Evolutionary conservation across 2,888 invertebrate species (phyloP).

Genomic region (Drosophila monieri): DNA sequence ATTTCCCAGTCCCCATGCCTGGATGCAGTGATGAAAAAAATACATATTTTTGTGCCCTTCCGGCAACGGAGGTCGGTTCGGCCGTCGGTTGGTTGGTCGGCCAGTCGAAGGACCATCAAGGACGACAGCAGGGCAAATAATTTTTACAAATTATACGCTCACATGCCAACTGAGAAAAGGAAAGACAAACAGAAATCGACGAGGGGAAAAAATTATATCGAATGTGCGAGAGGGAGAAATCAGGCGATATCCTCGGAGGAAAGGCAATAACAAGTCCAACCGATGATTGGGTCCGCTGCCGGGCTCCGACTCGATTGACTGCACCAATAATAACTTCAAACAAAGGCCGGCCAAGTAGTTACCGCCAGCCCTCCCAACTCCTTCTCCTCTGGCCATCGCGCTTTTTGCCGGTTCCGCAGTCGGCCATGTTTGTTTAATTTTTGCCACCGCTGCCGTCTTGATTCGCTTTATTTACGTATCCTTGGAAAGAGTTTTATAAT

Average conservation of each 20-base stretch:
- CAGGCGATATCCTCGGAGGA: slow-evolving; percentile 60
- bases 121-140: slow-evolving; percentile 71
- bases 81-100: slow-evolving; percentile 7
- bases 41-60: slow-evolving; percentile 55
- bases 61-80: slow-evolving; percentile 17
- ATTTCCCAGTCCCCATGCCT: slow-evolving; percentile 38
- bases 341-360: slow-evolving; percentile 59
- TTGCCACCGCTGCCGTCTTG: slow-evolving; percentile 60
- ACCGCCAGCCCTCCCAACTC: neutral
- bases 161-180: slow-evolving; percentile 64
- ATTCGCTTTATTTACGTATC: slow-evolving; percentile 14
- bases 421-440: slow-evolving; percentile 71
- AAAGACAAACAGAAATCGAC: slow-evolving; percentile 56
- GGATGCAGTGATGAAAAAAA: slow-evolving; percentile 68
- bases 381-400: neutral
- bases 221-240: slow-evolving; percentile 43
- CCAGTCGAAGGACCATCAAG: slow-evolving; percentile 13
- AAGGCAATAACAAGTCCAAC: slow-evolving; percentile 55
- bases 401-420: slow-evolving; percentile 32
- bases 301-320: slow-evolving; percentile 48
- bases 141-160: slow-evolving; percentile 76
- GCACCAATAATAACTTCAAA: slow-evolving; percentile 75
- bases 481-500: neutral
- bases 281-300: slow-evolving; percentile 44
- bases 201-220: slow-evolving; percentile 41